Evolutionary conservation across 92 coral and sea anemone genomes (phyloP).

Genomic region (Hydrozoanthus gracilis): DNA sequence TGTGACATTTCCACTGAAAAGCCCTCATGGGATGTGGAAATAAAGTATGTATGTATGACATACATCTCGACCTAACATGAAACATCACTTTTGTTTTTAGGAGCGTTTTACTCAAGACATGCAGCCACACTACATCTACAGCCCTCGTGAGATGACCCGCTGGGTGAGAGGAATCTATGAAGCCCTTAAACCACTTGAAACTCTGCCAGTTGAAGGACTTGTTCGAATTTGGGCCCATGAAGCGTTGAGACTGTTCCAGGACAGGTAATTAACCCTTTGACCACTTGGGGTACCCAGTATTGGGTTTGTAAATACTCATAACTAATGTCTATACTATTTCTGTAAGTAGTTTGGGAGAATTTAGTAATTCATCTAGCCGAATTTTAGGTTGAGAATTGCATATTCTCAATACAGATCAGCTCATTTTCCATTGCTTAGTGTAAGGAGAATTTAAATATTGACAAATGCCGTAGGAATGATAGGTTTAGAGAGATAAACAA

Average conservation of each 20-base stretch:
- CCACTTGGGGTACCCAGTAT: too few relatives aligned
- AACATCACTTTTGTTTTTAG: slow-evolving; percentile 33
- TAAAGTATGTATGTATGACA: neutral
- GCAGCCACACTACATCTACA: slow-evolving; percentile 99
- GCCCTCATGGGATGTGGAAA: too few relatives aligned
- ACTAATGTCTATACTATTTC: too few relatives aligned
- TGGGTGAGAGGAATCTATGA: slow-evolving; percentile 99
- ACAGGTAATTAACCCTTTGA: slow-evolving; percentile 65
- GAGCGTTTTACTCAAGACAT: slow-evolving; percentile 99
- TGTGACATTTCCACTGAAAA: too few relatives aligned
- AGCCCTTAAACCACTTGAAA: slow-evolving; percentile 94
- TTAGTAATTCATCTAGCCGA: too few relatives aligned
- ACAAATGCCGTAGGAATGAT: too few relatives aligned
- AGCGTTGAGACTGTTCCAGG: slow-evolving; percentile 95
- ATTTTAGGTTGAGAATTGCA: neutral
- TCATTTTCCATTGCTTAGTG: neutral
- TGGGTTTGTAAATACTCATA: too few relatives aligned
- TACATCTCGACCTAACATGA: neutral
- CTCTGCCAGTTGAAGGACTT: slow-evolving; percentile 85
- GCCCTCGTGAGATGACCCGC: slow-evolving; percentile 99
- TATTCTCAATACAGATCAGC: neutral
- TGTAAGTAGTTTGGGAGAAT: too few relatives aligned
- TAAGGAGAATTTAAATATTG: too few relatives aligned
- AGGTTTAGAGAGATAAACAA: too few relatives aligned
- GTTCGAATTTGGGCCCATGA: slow-evolving; percentile 99